A percentile compares a stretch with the other conserved stretches of the same genome.
Conservation (phyloP, 2,113 vertebrate genomes). For the Solea solea region DNA sequence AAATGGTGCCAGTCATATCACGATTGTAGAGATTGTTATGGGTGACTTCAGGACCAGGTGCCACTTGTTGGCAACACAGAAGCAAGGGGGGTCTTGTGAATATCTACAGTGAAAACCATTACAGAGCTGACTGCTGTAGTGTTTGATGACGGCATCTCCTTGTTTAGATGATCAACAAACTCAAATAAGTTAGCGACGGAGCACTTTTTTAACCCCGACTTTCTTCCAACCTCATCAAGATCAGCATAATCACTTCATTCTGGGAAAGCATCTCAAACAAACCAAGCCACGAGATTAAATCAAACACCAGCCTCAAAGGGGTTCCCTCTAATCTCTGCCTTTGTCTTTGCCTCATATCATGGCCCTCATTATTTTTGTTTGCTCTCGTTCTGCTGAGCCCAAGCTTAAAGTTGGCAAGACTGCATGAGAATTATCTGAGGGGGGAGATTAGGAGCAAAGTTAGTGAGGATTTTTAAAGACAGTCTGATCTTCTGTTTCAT, state of each 20-base stretch:
- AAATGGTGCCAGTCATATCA: no score
- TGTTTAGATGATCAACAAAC: slow-evolving; percentile 12
- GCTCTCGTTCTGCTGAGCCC: slow-evolving; percentile 48
- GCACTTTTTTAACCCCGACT: slow-evolving; percentile 10
- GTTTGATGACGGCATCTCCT: not conserved
- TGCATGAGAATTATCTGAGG: slow-evolving; percentile 42
- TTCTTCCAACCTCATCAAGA: slow-evolving; percentile 32
- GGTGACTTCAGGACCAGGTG: no score
- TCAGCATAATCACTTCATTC: slow-evolving; percentile 52
- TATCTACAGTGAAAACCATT: no score
- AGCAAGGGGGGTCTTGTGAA: not conserved
- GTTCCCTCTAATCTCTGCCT: slow-evolving; percentile 68
- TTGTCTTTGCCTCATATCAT: slow-evolving; percentile 54
- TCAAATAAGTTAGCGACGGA: not conserved
- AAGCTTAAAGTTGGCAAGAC: slow-evolving; percentile 54
- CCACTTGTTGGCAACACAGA: no score
- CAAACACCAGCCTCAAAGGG: slow-evolving; percentile 60
- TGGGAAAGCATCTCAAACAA: slow-evolving; percentile 60
- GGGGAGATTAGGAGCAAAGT: slow-evolving; percentile 65
- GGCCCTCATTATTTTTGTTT: slow-evolving; percentile 70
- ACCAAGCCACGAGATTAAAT: slow-evolving; percentile 62
- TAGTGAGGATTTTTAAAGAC: slow-evolving; percentile 44
- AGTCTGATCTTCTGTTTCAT: slow-evolving; percentile 63
- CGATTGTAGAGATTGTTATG: no score
- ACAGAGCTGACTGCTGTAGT: not conserved